A percentile compares a stretch with the other conserved stretches of the same genome.
Evolutionary conservation across 2,888 invertebrate species (phyloP).

Genomic region (Cenopis cana): DNA sequence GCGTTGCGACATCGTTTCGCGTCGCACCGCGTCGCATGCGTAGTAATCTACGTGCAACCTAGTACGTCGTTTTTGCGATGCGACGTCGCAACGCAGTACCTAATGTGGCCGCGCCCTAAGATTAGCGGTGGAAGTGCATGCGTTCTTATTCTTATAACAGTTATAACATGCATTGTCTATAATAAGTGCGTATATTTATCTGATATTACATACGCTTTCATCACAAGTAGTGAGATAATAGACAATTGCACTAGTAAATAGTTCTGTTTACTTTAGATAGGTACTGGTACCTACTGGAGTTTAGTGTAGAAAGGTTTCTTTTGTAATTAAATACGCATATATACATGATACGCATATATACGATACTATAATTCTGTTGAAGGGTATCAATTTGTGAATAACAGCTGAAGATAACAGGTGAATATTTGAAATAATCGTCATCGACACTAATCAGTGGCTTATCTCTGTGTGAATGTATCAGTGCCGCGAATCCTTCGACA

Average conservation of each 20-base stretch:
- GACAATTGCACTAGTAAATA: slow-evolving; percentile 8
- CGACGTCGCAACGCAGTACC: too few species aligned
- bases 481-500: slow-evolving; percentile 3
- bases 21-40: too few species aligned
- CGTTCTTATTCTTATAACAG: background rate
- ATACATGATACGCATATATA: background rate
- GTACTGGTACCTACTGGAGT: background rate
- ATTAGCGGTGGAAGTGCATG: too few species aligned
- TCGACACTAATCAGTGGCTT: slow-evolving; percentile 19
- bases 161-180: background rate
- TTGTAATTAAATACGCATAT: background rate
- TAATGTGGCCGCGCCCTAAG: too few species aligned
- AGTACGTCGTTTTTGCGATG: too few species aligned
- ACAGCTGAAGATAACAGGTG: slow-evolving; percentile 7
- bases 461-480: slow-evolving; percentile 8
- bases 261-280: slow-evolving; percentile 13
- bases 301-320: background rate
- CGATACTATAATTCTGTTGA: background rate
- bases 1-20: too few species aligned
- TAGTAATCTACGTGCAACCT: too few species aligned
- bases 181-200: background rate
- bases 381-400: slow-evolving; percentile 2
- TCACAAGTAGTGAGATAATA: background rate
- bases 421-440: slow-evolving; percentile 21
- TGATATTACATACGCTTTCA: background rate